Base-by-base conservation (phyloP, 2,113 vertebrate genomes). In the Heterocephalus glaber region DNA sequence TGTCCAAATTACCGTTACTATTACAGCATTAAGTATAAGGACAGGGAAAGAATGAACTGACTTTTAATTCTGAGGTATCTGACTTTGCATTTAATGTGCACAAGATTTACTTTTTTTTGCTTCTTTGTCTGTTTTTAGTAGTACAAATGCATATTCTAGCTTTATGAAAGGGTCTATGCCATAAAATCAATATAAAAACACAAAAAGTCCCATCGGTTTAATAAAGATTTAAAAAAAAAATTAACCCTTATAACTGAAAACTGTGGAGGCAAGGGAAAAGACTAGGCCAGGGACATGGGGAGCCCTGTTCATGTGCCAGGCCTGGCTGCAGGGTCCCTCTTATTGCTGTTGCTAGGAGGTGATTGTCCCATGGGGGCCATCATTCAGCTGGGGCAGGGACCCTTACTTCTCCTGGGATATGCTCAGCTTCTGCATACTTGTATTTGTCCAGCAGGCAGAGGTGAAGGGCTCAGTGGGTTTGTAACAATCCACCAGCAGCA, bases 371-470 rank as follows among this genome's bases (percentile, higher is more conserved):
- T 96, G 95, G 95, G 96, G 90, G 96, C 97, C 96, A 87, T 95
- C 89, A 0, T 85, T 89, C 89, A 14, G 33, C 86, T 35, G 95
- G 96, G 94, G 72, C 9, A 1, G 65, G 68, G 94, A 86, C 74
- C 97, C 97, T 99, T 98, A 99, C 97, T 99, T 99, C 98, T 99
- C 99, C 98, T 99, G 99, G 68, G 99, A 99, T 82, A 99, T 99
- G 97, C 99, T 99, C 96, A 99, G 98, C 97, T 99, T 99, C 98
- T 99, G 99, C 99, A 99, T 99, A 95, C 99, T 95, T 99, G 98
- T 97, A 99, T 99, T 98, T 99, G 98, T 99, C 99, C 92, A 99
- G 98, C 97, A 99, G 98, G 98, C 99, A 92, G 99, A 98, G 96
- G 99, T 96, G 84, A 99, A 99, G 98, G 98, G 99, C 98, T 99